Evolutionary conservation across 1,140 invertebrate species (phyloP), one percentile per base, ranked within the genome.

Genomic region (Hypsibius dujardini): DNA sequence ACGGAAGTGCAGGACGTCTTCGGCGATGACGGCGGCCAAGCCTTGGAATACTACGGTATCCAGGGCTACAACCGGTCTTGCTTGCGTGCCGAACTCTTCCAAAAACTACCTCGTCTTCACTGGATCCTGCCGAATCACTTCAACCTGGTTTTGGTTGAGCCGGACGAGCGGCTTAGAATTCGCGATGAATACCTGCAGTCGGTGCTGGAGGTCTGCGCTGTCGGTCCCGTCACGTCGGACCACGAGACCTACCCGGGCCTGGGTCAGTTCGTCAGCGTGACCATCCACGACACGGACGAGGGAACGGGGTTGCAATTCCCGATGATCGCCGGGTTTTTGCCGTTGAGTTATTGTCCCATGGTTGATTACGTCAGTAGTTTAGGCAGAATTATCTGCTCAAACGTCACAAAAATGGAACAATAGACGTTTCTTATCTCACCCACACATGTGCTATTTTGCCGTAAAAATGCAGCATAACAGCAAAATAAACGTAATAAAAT

Each of bases 1-100:
- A 90, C 89, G 0, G 80, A 83, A 2, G 87, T 89, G 47, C 77
- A 92, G 14, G 82, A 84, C 1, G 80, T 82, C n/a, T 79, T 93
- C 0, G n/a, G n/a, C 50, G n/a, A n/a, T 7, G n/a, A 56, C 50
- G 50, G 50, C 7, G 50, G 50, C 7, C 7, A 56, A 56, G 50
- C 7, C 7, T n/a, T 56, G 7, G n/a, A 56, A n/a, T 56, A 56
- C n/a, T n/a, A 7, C 7, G 50, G 50, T n/a, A n/a, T 56, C n/a
- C 50, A 56, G n/a, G n/a, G n/a, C n/a, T 56, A 56, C 50, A n/a
- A 56, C 50, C 50, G n/a, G 7, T 7, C 7, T 7, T 56, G 50
- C n/a, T n/a, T 56, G 7, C 50, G 7, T 7, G 7, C 50, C 50
- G 50, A 56, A 56, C n/a, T 56, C 50, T 56, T 56, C n/a, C 7